These are phyloP conservation scores for Zaprionus nigranus DNA, from an alignment of 1,140 invertebrate genomes.

Conservation along the genomic window DNA sequence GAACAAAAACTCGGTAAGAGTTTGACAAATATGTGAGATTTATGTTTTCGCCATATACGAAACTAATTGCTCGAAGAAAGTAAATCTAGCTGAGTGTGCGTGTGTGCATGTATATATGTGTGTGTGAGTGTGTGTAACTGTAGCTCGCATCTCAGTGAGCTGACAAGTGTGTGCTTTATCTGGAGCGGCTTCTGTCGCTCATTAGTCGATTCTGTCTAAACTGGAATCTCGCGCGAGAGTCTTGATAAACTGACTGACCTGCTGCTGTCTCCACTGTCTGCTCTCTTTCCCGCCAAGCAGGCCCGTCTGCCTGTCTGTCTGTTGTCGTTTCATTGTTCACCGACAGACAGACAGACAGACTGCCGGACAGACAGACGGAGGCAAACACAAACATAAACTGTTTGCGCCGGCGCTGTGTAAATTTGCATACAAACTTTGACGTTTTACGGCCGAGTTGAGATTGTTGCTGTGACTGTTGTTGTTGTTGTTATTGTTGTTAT, in stretches of 20 bases:
- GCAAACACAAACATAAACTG: slow-evolving; percentile 27
- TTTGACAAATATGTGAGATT: slow-evolving; percentile 67
- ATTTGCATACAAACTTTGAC: slow-evolving; percentile 78
- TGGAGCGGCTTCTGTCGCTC: slow-evolving; percentile 33
- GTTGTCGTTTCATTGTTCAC: slow-evolving; percentile 25
- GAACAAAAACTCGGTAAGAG: slow-evolving; percentile 53
- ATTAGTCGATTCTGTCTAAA: slow-evolving; percentile 43
- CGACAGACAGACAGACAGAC: neutral
- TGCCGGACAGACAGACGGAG: slow-evolving; percentile 9
- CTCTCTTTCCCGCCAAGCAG: neutral
- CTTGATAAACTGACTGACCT: slow-evolving; percentile 35
- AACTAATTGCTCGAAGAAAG: slow-evolving; percentile 75
- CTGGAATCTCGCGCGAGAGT: slow-evolving; percentile 38
- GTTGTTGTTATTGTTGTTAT: slow-evolving; percentile 8
- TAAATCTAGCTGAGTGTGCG: slow-evolving; percentile 39
- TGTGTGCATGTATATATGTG: neutral
- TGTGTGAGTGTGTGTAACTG: slow-evolving; percentile 1
- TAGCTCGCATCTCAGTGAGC: slow-evolving; percentile 18
- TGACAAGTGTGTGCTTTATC: slow-evolving; percentile 21
- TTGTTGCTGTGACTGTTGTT: slow-evolving; percentile 15
- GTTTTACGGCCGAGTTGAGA: slow-evolving; percentile 35
- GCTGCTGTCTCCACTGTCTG: slow-evolving; percentile 6
- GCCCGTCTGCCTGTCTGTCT: slow-evolving; percentile 11
- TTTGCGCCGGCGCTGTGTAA: slow-evolving; percentile 33
- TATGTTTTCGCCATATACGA: slow-evolving; percentile 78